phyloP scores from a whole-genome alignment of 2,888 invertebrate species.

The Choristoneura rosaceana region DNA sequence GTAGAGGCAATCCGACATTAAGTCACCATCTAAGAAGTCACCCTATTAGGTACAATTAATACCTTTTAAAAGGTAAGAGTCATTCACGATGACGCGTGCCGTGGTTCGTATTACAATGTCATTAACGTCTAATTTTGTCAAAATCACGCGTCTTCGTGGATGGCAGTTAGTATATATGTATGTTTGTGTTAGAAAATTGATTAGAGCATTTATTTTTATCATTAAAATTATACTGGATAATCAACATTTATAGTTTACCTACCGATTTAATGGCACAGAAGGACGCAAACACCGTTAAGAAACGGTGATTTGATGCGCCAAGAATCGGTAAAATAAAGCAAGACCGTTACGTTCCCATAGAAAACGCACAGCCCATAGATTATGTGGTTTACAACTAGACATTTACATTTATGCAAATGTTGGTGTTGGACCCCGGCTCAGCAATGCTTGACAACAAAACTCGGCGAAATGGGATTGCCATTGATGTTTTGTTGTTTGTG shows the following conservation, averaged over 20 bases:
- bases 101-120: too few species aligned
- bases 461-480: conserved; percentile 15
- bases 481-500: not conserved
- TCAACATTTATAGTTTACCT: conserved; percentile 3
- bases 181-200: too few species aligned
- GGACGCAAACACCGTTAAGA: conserved; percentile 39
- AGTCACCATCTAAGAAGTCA: too few species aligned
- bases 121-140: too few species aligned
- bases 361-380: conserved; percentile 24
- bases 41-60: too few species aligned
- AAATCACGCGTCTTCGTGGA: too few species aligned
- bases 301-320: conserved; percentile 38
- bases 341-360: conserved; percentile 33
- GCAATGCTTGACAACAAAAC: conserved; percentile 28
- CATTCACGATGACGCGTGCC: too few species aligned
- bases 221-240: too few species aligned
- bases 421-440: conserved; percentile 10
- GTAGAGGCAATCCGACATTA: too few species aligned
- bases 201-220: too few species aligned
- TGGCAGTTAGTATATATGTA: too few species aligned
- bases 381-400: conserved; percentile 33
- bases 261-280: conserved; percentile 28
- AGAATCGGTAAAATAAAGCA: conserved; percentile 40
- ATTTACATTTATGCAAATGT: conserved; percentile 39
- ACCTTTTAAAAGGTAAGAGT: too few species aligned